A percentile compares a stretch with the other conserved stretches of the same genome.
phyloP scores from a whole-genome alignment of 1,140 invertebrate genomes.

The Diprion similis region DNA sequence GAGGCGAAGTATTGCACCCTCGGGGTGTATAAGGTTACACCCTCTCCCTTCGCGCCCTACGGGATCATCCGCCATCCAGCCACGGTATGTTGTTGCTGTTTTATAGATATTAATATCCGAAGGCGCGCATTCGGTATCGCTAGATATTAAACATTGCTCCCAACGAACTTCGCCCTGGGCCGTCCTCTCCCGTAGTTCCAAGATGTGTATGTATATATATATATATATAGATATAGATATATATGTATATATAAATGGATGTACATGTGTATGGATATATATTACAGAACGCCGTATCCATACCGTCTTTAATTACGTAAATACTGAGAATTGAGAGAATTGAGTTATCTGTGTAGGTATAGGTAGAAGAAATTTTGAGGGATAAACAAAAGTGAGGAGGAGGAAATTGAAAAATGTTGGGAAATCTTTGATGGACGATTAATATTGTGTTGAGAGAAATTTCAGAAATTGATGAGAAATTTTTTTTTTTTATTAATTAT shows the following conservation, averaged over 20 bases:
- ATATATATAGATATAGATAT: background rate
- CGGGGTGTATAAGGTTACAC: background rate
- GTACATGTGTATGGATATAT: no score
- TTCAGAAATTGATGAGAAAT: background rate
- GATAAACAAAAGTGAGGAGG: background rate
- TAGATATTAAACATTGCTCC: constrained; percentile 2
- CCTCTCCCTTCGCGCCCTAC: background rate
- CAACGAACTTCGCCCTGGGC: background rate
- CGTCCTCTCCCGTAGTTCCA: no score
- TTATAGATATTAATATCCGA: constrained; percentile 2
- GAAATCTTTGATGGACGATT: background rate
- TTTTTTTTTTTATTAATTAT: no score
- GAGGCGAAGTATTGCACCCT: background rate
- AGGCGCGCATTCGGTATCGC: constrained; percentile 3
- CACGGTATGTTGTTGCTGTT: background rate
- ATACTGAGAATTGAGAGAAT: background rate
- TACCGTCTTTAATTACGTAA: background rate
- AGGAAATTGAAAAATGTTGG: no score
- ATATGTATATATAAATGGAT: background rate
- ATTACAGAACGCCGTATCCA: background rate
- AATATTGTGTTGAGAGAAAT: background rate
- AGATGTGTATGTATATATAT: background rate
- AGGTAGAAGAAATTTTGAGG: background rate
- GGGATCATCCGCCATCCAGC: background rate
- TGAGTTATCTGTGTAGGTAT: no score